These are phyloP conservation scores for Daphoenositta chrysoptera DNA, from an alignment of 2,113 vertebrate species.

Conservation along the genomic window DNA sequence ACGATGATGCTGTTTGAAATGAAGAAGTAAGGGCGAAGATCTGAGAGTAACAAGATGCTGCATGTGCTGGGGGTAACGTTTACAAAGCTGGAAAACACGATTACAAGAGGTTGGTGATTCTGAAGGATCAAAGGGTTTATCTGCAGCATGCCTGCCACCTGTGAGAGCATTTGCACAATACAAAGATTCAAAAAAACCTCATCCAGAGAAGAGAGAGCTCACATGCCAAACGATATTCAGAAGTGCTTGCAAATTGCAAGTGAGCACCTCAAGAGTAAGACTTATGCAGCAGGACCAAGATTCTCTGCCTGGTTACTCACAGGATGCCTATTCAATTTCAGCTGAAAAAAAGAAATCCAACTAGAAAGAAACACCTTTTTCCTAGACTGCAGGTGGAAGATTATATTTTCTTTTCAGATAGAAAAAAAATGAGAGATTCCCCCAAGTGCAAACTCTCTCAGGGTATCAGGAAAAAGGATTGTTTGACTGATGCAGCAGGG, in stretches of 20 bases:
- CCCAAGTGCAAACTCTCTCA: not conserved
- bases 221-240: not conserved
- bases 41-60: not conserved
- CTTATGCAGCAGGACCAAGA: not conserved
- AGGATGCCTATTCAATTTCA: not conserved
- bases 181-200: not conserved
- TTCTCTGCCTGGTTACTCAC: not conserved
- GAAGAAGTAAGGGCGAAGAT: not conserved
- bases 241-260: not conserved
- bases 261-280: not conserved
- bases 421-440: not conserved
- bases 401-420: not conserved
- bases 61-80: not conserved
- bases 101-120: not conserved
- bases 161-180: not conserved
- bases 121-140: not conserved
- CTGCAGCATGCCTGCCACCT: not conserved
- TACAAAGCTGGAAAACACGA: conserved; percentile 1
- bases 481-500: not conserved
- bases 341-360: not conserved
- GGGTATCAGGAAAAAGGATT: not conserved
- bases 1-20: not conserved
- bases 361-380: not conserved
- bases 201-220: not conserved
- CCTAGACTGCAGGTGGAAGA: not conserved